Conservation (phyloP, 2,888 invertebrate genomes). For the Perizoma flavofasciatum region DNA sequence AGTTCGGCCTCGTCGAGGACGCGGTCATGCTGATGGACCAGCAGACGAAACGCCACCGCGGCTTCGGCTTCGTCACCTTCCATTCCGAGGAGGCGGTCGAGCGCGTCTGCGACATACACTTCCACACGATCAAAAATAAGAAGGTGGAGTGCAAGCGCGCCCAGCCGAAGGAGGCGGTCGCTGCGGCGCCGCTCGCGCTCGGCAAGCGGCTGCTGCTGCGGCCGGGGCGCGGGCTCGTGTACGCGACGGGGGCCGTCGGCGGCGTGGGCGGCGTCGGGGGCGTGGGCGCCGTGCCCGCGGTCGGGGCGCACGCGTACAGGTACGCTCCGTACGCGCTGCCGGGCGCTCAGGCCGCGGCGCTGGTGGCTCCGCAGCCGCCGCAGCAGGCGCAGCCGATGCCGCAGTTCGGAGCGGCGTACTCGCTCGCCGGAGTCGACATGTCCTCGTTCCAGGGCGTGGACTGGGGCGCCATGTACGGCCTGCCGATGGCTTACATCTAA, state of each 20-base stretch:
- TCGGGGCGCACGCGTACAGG: conserved; percentile 74
- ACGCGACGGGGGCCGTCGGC: conserved; percentile 62
- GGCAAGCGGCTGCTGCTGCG: conserved; percentile 89
- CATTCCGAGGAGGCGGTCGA: conserved; percentile 96
- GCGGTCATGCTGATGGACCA: conserved; percentile 97
- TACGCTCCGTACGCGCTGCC: conserved; percentile 83
- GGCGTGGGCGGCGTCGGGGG: conserved; percentile 57
- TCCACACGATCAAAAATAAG: conserved; percentile 96
- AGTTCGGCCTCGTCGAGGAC: conserved; percentile 95
- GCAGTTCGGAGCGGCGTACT: conserved; percentile 89
- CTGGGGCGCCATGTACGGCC: conserved; percentile 96
- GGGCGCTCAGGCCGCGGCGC: conserved; percentile 55
- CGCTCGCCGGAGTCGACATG: conserved; percentile 95
- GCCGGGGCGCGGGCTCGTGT: conserved; percentile 86
- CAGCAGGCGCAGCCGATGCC: conserved; percentile 85
- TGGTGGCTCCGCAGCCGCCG: conserved; percentile 79
- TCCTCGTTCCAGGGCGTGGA: conserved; percentile 96
- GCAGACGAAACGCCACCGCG: conserved; percentile 95
- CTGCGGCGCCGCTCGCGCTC: conserved; percentile 87
- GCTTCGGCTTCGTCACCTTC: conserved; percentile 96
- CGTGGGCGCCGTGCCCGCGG: conserved; percentile 58
- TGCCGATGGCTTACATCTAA: conserved; percentile 94
- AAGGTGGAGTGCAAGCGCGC: conserved; percentile 96
- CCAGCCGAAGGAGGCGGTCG: conserved; percentile 94
- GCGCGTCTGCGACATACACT: conserved; percentile 96